Evolutionary conservation across 2,797 vertebrate genomes (phyloP).

Genomic region (Setipinna tenuifilis): DNA sequence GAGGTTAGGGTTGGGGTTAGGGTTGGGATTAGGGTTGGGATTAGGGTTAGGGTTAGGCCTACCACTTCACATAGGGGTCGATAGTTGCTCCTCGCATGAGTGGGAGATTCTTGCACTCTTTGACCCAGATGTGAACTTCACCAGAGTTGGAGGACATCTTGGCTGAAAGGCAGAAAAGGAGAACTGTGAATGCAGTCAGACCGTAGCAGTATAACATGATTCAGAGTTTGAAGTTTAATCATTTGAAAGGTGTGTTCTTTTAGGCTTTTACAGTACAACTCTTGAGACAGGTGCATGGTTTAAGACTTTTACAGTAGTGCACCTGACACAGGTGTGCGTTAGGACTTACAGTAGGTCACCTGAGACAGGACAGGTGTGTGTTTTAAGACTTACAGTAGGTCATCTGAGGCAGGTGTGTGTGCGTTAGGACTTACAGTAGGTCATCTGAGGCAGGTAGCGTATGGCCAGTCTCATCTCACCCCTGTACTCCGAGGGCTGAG

Average conservation of each 20-base stretch:
- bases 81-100: conserved; percentile 79
- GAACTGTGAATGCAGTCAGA: conserved; percentile 42
- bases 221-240: too few species aligned
- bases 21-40: too few species aligned
- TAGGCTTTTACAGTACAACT: neutral
- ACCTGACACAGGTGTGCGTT: neutral
- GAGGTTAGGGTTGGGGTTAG: too few species aligned
- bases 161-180: conserved; percentile 47
- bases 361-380: neutral
- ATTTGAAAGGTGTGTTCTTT: too few species aligned
- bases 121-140: conserved; percentile 97
- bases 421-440: too few species aligned
- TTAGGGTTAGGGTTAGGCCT: too few species aligned
- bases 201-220: too few species aligned
- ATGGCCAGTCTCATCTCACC: conserved; percentile 91
- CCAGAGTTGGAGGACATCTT: conserved; percentile 78
- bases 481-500: conserved; percentile 75
- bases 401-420: neutral
- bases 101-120: conserved; percentile 90
- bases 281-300: neutral
- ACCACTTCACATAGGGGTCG: conserved; percentile 82
- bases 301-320: neutral
- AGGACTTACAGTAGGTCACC: too few species aligned
- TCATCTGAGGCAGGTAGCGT: conserved; percentile 85
- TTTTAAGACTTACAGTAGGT: neutral